These are phyloP conservation scores for Agriopis marginaria DNA, from an alignment of 2,888 invertebrate genomes.

Conservation along the genomic window DNA sequence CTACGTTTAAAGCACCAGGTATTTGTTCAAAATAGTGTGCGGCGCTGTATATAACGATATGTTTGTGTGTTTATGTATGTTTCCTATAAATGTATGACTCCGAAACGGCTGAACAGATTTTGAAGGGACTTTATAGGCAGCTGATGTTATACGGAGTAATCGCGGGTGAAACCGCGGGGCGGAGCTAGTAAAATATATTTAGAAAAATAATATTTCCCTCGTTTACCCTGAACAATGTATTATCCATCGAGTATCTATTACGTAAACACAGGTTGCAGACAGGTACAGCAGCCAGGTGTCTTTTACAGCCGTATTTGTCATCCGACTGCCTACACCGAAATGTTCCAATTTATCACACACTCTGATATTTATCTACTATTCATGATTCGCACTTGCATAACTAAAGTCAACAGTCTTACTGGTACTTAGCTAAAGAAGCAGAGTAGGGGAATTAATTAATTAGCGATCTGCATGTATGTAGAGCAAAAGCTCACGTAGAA, in stretches of 20 bases:
- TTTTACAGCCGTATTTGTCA: constrained; percentile 80
- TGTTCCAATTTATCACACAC: constrained; percentile 72
- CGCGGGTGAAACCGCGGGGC: too few species aligned
- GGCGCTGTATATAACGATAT: too few species aligned
- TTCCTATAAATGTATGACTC: too few species aligned
- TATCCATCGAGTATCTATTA: constrained; percentile 52
- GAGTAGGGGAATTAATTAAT: not conserved
- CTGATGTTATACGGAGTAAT: too few species aligned
- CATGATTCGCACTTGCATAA: constrained; percentile 41
- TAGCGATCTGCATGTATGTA: not conserved
- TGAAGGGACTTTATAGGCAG: too few species aligned
- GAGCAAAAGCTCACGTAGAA: not conserved
- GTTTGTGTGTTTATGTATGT: too few species aligned
- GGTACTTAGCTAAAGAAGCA: not conserved
- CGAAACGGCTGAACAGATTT: too few species aligned
- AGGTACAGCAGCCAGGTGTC: constrained; percentile 74
- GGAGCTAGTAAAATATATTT: too few species aligned
- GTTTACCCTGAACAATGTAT: constrained; percentile 47
- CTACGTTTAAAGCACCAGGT: too few species aligned
- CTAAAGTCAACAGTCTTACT: constrained; percentile 1
- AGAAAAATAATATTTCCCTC: constrained; percentile 32
- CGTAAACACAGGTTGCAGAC: constrained; percentile 66
- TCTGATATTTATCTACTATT: constrained; percentile 68
- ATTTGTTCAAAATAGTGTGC: too few species aligned
- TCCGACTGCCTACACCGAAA: constrained; percentile 67